Conservation (phyloP, 1,140 invertebrate species). For the Globodera ellingtonae region DNA sequence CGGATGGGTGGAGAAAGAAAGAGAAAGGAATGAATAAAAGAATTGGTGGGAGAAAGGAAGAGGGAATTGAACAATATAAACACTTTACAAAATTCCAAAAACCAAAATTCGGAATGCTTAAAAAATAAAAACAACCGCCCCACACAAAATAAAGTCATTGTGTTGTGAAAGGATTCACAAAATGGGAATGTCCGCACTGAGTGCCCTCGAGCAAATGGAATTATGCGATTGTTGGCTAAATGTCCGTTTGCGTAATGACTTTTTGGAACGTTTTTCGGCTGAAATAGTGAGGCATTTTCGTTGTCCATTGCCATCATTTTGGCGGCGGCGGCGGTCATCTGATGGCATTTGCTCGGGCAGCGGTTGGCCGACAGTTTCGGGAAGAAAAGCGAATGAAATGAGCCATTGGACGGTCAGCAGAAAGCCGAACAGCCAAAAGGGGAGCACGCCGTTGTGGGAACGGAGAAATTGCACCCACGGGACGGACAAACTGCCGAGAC, state of each 20-base stretch:
- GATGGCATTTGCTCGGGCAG: constrained; percentile 7
- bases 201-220: constrained; percentile 1
- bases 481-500: constrained; percentile 42
- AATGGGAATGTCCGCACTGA: constrained; percentile 3
- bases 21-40: neutral
- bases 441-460: constrained; percentile 10
- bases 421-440: constrained; percentile 30
- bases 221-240: neutral
- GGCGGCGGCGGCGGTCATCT: neutral
- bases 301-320: neutral
- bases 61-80: neutral
- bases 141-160: neutral
- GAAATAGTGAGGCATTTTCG: neutral
- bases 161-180: neutral
- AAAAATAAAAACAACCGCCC: neutral
- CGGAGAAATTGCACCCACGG: constrained; percentile 31
- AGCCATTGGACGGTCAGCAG: constrained; percentile 24
- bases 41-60: neutral
- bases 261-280: neutral
- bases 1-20: no score
- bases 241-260: neutral
- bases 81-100: neutral
- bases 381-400: constrained; percentile 15
- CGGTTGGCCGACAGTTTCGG: constrained; percentile 25
- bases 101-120: neutral